Evolutionary conservation across 2,113 vertebrate species (phyloP).

Genomic region (Paedocypris sp.): DNA sequence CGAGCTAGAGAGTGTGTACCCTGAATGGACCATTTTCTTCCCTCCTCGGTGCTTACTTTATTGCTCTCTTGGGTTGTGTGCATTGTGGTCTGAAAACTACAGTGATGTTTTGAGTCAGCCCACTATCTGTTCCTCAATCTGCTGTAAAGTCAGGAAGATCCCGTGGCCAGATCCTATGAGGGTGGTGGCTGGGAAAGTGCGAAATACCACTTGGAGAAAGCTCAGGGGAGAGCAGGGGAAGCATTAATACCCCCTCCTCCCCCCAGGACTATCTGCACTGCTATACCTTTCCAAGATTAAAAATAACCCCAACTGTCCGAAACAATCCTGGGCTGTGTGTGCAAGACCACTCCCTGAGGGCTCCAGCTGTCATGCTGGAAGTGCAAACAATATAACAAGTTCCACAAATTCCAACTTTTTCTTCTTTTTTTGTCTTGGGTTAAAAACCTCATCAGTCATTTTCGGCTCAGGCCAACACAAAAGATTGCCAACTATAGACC

Average conservation of each 20-base stretch:
- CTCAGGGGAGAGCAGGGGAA: slow-evolving; percentile 53
- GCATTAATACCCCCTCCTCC: slow-evolving; percentile 45
- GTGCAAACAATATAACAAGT: not conserved
- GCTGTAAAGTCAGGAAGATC: slow-evolving; percentile 38
- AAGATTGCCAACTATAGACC: too few relatives aligned
- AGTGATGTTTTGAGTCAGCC: slow-evolving; percentile 46
- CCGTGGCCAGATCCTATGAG: slow-evolving; percentile 37
- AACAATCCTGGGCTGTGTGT: slow-evolving; percentile 42
- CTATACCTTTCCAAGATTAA: slow-evolving; percentile 42
- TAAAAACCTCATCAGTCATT: too few relatives aligned
- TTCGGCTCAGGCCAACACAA: too few relatives aligned
- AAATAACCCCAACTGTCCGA: slow-evolving; percentile 41
- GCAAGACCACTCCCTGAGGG: slow-evolving; percentile 29
- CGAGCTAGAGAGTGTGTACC: slow-evolving; percentile 41
- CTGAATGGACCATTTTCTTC: slow-evolving; percentile 35
- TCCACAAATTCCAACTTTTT: too few relatives aligned
- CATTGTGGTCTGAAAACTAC: slow-evolving; percentile 55
- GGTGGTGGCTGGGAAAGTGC: slow-evolving; percentile 71
- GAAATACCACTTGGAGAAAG: slow-evolving; percentile 39
- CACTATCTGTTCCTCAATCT: slow-evolving; percentile 39
- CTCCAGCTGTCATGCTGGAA: not conserved
- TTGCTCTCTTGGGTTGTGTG: slow-evolving; percentile 51
- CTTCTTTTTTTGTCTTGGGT: too few relatives aligned
- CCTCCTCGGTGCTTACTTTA: slow-evolving; percentile 51
- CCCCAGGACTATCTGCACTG: slow-evolving; percentile 35